Evolutionary conservation across 2,113 vertebrate species (phyloP), one percentile per base, ranked within the genome.

Genomic region (Amphiprion ocellaris): DNA sequence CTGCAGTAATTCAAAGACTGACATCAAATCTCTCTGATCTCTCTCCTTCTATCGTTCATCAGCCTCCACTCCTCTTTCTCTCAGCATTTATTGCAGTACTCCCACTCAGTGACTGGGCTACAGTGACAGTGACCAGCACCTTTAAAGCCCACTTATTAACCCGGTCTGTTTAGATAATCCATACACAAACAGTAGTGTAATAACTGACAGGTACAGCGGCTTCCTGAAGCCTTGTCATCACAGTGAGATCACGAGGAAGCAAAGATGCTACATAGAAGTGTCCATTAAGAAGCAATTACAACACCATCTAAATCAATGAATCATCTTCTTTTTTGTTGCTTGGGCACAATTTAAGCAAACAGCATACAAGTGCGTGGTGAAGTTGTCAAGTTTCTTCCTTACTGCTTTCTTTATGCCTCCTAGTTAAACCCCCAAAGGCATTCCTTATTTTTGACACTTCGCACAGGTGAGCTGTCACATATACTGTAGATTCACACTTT

Each of bases 1-100:
- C 61, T 61, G 78, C 78, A 74, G 67, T 60, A 67, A 79, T 62
- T 88, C 72, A 67, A 73, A 53, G 69, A 83, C 66, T 75, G 70
- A 84, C 70, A 77, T 62, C 37, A 68, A 81, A 76, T 47, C 67
- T 54, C 16, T 46, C 26, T 33, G 23, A 61, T 24, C 58, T 37
- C 33, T 37, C 33, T 37, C 9, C 8, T 9, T 10, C 30, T 30
- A 1, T 30, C 30, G 4, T 6, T 30, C 33, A 53, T 71, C 63
- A 33, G 15, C 14, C 37, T 9, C 28, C 46, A 67, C n/a, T 60
- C 77, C 10, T 60, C 10, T 52, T 16, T 49, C 30, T 63, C 63
- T 33, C 41, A 24, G 56, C 79, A 58, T 71, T 69, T 62, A 65
- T 67, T 41, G 26, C n/a, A 55, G 16, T 19, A 2, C 50, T 58